A percentile compares a stretch with the other conserved stretches of the same genome.
Conservation (phyloP, 2,113 vertebrate genomes). For the Takifugu bimaculatus region DNA sequence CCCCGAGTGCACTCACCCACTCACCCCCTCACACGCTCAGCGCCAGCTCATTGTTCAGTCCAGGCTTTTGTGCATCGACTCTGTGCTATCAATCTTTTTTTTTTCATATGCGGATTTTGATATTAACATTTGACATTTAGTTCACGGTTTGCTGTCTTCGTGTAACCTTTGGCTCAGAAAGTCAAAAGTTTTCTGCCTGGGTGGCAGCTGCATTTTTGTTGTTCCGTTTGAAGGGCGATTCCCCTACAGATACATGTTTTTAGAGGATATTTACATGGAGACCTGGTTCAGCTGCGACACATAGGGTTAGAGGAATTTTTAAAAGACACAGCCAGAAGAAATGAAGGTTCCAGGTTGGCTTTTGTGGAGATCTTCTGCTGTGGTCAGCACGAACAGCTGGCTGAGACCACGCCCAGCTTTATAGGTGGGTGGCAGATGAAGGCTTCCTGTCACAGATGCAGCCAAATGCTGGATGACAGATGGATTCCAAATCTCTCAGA, state of each 20-base stretch:
- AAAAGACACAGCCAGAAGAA: too few relatives aligned
- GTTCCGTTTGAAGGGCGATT: too few relatives aligned
- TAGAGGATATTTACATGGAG: too few relatives aligned
- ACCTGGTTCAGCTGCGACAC: too few relatives aligned
- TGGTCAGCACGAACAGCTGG: constrained; percentile 53
- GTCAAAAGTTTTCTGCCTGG: background rate
- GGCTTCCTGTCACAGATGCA: constrained; percentile 33
- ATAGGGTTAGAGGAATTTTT: too few relatives aligned
- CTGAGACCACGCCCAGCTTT: constrained; percentile 32
- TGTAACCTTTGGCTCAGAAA: constrained; percentile 27
- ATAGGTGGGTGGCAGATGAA: constrained; percentile 44
- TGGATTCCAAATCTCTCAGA: constrained; percentile 43
- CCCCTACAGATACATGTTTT: too few relatives aligned
- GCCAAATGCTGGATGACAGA: constrained; percentile 55
- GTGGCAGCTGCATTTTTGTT: too few relatives aligned
- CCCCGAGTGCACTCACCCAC: background rate
- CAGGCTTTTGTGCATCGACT: background rate
- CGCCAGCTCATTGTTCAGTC: constrained; percentile 14
- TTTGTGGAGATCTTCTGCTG: constrained; percentile 20
- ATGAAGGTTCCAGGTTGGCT: too few relatives aligned
- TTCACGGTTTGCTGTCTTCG: constrained; percentile 13
- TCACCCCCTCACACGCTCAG: background rate
- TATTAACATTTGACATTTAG: constrained; percentile 38
- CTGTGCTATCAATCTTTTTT: background rate
- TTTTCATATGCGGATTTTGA: constrained; percentile 14